Evolutionary conservation across 2,888 invertebrate species (phyloP), one percentile per base, ranked within the genome.

Genomic region (Tupiocoris notatus): DNA sequence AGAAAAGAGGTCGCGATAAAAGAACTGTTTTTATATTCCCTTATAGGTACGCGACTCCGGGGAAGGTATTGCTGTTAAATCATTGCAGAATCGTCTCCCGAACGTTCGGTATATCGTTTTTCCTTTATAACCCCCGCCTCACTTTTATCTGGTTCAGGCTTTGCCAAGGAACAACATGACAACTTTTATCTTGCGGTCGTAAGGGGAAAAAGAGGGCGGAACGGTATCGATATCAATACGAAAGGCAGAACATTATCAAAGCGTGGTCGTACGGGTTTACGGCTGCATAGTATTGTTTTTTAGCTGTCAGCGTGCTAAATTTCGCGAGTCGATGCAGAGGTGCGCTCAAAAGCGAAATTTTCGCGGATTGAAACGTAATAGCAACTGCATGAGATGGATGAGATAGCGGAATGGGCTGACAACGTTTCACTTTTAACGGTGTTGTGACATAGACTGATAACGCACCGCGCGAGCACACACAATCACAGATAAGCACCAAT

Each of bases 131-230:
- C 54, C 63, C 63, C 22, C 7, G 6, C 24, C 64, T 17, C 64
- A 9, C 25, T 16, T n/a, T 21, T 62, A 16, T 22, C 62, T 62
- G 2, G 22, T n/a, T n/a, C 58, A n/a, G n/a, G n/a, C n/a, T n/a
- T n/a, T n/a, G 16, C 16, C n/a, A 24, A 24, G 64, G 64, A 23
- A 64, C 20, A 64, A 64, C 64, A 39, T 64, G 64, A 64, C 39
- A 64, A 64, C 67, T 54, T 67, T 67, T 67, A 67, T 67, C 67
- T 67, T 67, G 56, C 67, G 54, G 67, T 67, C 67, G 54, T 64
- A 64, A 64, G 64, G 39, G 64, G 64, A 64, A 64, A 64, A 63
- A 63, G 23, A 63, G 23, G 62, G 62, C 21, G 21, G 62, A 64
- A 39, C 39, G 39, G 12, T 39, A 39, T 12, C 39, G 39, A 39